Evolutionary conservation across 2,888 invertebrate genomes (phyloP).

Genomic region (Watsonalla binaria): DNA sequence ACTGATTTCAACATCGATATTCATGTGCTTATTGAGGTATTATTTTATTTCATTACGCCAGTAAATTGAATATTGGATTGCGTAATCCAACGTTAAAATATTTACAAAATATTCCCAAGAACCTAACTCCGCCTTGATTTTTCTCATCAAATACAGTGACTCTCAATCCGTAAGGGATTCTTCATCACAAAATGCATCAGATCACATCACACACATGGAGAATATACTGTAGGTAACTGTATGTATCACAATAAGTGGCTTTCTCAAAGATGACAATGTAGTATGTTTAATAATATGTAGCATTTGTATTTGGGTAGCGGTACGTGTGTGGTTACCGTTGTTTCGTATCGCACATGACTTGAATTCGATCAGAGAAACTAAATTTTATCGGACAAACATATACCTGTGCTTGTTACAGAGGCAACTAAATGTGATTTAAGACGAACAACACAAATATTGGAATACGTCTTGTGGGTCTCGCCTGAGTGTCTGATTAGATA

Average conservation of each 20-base stretch:
- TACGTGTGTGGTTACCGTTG: slow-evolving; percentile 46
- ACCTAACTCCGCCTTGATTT: too few species aligned
- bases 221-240: neutral
- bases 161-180: too few species aligned
- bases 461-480: slow-evolving; percentile 56
- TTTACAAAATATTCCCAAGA: too few species aligned
- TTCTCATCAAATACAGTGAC: too few species aligned
- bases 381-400: slow-evolving; percentile 66
- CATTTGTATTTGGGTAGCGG: slow-evolving; percentile 33
- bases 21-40: neutral
- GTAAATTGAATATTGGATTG: too few species aligned
- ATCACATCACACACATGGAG: too few species aligned
- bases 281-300: slow-evolving; percentile 28
- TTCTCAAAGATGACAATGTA: slow-evolving; percentile 8
- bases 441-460: slow-evolving; percentile 70
- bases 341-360: slow-evolving; percentile 53
- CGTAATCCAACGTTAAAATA: too few species aligned
- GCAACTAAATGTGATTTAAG: slow-evolving; percentile 72
- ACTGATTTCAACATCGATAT: too few species aligned
- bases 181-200: too few species aligned
- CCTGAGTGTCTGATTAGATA: slow-evolving; percentile 54
- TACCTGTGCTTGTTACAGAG: slow-evolving; percentile 66
- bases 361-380: slow-evolving; percentile 67
- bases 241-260: neutral
- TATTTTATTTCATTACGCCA: neutral